Percentiles rank a stretch among this genome's conserved stretches.
These are phyloP conservation scores for Rhizomys pruinosus DNA, from an alignment of 2,113 vertebrate species.

Conservation along the genomic window DNA sequence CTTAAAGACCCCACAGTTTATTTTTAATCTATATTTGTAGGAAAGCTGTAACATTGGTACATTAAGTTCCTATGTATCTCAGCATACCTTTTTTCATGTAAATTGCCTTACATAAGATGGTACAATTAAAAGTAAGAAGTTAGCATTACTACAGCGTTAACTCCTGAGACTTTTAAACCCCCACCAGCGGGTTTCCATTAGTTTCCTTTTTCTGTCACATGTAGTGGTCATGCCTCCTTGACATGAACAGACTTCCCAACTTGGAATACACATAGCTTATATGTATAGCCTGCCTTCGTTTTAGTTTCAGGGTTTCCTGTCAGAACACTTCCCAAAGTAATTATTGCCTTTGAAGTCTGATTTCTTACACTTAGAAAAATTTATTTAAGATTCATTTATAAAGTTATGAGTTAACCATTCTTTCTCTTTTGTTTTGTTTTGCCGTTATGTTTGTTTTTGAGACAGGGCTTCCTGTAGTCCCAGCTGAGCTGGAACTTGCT, in stretches of 20 bases:
- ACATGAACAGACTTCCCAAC: not conserved
- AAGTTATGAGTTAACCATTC: not conserved
- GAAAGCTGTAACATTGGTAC: too few species aligned
- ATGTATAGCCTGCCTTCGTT: not conserved
- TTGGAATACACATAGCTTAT: not conserved
- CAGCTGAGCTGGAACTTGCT: too few species aligned
- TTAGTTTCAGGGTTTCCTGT: not conserved
- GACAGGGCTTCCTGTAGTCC: too few species aligned
- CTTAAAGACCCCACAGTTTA: not conserved
- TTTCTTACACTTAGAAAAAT: slow-evolving; percentile 24
- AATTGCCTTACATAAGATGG: not conserved
- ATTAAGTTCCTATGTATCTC: not conserved
- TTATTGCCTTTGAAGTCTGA: not conserved
- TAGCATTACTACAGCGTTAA: not conserved
- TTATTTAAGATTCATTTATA: not conserved
- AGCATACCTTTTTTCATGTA: not conserved
- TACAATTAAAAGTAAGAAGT: not conserved
- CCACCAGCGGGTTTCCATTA: not conserved
- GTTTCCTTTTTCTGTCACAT: not conserved
- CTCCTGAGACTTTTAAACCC: not conserved
- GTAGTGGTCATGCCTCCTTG: not conserved
- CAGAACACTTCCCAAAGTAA: not conserved
- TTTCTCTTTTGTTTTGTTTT: not conserved
- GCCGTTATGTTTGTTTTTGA: too few species aligned
- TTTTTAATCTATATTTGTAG: too few species aligned